Evolutionary conservation across 2,797 vertebrate genomes (phyloP).

Genomic region (Trematomus bernacchii): DNA sequence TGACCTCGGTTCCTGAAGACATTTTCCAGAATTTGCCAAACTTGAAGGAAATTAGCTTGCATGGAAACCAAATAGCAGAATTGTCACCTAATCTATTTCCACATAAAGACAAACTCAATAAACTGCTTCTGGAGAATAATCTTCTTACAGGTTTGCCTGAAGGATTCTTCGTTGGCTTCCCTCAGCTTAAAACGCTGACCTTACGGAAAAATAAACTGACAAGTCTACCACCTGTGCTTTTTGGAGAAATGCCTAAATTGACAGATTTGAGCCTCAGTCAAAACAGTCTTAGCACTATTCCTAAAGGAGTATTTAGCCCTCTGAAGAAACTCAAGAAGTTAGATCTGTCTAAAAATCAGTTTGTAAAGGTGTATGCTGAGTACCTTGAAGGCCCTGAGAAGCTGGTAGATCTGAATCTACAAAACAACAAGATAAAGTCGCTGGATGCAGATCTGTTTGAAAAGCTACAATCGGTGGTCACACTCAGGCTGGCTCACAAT

Average conservation of each 20-base stretch:
- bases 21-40: slow-evolving; percentile 76
- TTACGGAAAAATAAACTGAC: slow-evolving; percentile 79
- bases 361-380: slow-evolving; percentile 73
- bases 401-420: slow-evolving; percentile 82
- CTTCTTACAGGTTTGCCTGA: slow-evolving; percentile 77
- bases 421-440: slow-evolving; percentile 73
- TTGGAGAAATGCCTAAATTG: slow-evolving; percentile 75
- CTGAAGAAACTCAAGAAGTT: slow-evolving; percentile 81
- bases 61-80: slow-evolving; percentile 75
- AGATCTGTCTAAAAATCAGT: slow-evolving; percentile 82
- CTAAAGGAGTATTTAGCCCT: slow-evolving; percentile 78
- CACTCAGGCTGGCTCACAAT: slow-evolving; percentile 76
- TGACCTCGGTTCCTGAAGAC: slow-evolving; percentile 79
- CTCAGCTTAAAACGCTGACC: slow-evolving; percentile 76
- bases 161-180: slow-evolving; percentile 81
- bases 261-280: slow-evolving; percentile 74
- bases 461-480: slow-evolving; percentile 74
- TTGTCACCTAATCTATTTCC: slow-evolving; percentile 80
- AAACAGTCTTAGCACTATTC: slow-evolving; percentile 84
- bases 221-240: slow-evolving; percentile 77
- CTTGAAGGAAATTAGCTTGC: slow-evolving; percentile 81
- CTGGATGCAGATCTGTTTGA: slow-evolving; percentile 74
- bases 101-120: slow-evolving; percentile 80
- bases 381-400: slow-evolving; percentile 80
- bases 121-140: slow-evolving; percentile 83